Percentiles rank a stretch among this genome's conserved stretches.
phyloP scores from a whole-genome alignment of 2,888 invertebrate genomes.

The Athalia cordata region DNA sequence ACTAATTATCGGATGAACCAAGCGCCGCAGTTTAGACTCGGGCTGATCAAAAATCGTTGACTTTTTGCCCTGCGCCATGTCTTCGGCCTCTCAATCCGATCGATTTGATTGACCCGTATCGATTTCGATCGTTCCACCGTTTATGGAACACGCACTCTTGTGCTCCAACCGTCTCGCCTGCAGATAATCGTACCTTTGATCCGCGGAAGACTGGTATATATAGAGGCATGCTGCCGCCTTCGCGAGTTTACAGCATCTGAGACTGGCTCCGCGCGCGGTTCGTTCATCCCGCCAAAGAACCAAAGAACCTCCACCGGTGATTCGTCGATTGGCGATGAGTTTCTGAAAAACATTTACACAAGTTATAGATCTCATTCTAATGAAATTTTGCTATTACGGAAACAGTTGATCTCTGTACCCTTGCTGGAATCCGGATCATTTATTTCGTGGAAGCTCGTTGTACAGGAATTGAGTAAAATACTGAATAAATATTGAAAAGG shows the following conservation, averaged over 20 bases:
- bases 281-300: not conserved
- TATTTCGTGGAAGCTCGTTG: no score
- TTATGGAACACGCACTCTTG: constrained; percentile 31
- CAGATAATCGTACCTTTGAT: constrained; percentile 40
- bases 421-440: no score
- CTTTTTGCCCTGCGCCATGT: not conserved
- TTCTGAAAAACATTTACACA: not conserved
- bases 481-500: not conserved
- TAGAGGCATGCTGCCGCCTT: constrained; percentile 50
- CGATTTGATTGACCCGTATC: constrained; percentile 30
- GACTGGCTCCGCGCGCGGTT: constrained; percentile 54
- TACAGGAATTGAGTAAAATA: not conserved
- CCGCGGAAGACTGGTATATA: constrained; percentile 53
- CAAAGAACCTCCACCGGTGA: not conserved
- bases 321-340: not conserved
- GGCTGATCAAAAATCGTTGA: not conserved
- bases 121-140: constrained; percentile 37
- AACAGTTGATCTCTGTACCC: no score
- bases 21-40: constrained; percentile 3
- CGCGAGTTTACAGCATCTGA: constrained; percentile 63
- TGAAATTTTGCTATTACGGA: no score
- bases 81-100: not conserved
- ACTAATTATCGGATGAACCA: no score
- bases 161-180: constrained; percentile 11
- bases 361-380: not conserved